Conservation (phyloP, 2,888 invertebrate genomes). For the Notodonta dromedarius region DNA sequence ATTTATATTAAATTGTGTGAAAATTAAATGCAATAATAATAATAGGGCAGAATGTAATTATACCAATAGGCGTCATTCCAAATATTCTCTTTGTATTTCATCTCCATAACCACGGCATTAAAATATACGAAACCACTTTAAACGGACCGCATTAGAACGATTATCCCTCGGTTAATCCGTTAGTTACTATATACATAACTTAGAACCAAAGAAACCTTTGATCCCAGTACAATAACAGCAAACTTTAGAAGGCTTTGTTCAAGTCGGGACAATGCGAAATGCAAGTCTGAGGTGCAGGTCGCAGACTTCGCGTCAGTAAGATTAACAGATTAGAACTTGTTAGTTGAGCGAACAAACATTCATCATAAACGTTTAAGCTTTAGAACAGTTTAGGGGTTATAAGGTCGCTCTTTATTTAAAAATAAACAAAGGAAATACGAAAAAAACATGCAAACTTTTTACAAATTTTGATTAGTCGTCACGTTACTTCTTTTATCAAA, state of each 20-base stretch:
- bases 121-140: neutral
- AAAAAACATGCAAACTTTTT: too few relatives aligned
- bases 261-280: conserved; percentile 34
- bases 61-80: neutral
- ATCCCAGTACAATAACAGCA: conserved; percentile 31
- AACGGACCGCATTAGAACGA: neutral
- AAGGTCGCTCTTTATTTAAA: neutral
- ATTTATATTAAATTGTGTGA: neutral
- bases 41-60: too few relatives aligned
- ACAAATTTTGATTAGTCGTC: too few relatives aligned
- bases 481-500: too few relatives aligned
- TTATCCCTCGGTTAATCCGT: neutral
- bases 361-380: conserved; percentile 17
- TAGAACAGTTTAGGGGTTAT: too few relatives aligned
- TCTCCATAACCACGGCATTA: neutral
- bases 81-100: neutral
- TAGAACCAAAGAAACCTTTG: conserved; percentile 30
- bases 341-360: conserved; percentile 37
- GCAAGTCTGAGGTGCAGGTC: conserved; percentile 31
- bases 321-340: conserved; percentile 36
- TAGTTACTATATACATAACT: conserved; percentile 1
- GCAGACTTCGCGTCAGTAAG: conserved; percentile 21
- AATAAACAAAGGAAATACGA: too few relatives aligned
- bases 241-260: conserved; percentile 33
- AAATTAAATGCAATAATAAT: neutral